Evolutionary conservation across 2,113 vertebrate genomes (phyloP).

Genomic region (Uria lomvia): DNA sequence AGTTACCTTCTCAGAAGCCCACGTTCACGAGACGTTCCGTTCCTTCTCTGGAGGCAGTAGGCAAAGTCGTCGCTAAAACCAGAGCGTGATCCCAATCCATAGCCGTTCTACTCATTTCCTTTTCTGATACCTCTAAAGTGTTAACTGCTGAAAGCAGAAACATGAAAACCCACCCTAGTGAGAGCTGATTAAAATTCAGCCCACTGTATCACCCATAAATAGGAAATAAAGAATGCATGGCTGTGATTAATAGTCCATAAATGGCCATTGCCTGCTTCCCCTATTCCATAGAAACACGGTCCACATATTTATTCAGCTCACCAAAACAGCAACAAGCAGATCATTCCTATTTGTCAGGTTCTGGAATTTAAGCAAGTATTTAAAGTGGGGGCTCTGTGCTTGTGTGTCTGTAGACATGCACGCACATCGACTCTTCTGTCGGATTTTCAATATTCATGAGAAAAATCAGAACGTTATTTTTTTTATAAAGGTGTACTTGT

Average conservation of each 20-base stretch:
- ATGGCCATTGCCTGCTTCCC: slow-evolving; percentile 10
- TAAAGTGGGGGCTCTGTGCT: background rate
- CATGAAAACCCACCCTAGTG: background rate
- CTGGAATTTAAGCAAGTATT: background rate
- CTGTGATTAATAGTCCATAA: slow-evolving; percentile 54
- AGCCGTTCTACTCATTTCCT: background rate
- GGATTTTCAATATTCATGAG: background rate
- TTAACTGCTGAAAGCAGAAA: slow-evolving; percentile 44
- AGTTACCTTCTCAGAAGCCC: background rate
- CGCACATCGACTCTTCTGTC: background rate
- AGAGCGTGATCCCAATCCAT: background rate
- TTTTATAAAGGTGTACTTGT: background rate
- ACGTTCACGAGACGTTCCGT: background rate
- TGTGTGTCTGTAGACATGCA: background rate
- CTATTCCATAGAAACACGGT: background rate
- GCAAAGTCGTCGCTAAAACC: background rate
- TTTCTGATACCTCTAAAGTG: background rate
- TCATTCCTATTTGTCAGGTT: background rate
- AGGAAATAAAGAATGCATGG: slow-evolving; percentile 56
- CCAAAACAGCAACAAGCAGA: background rate
- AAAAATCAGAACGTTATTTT: background rate
- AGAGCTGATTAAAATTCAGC: slow-evolving; percentile 62
- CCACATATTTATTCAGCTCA: background rate
- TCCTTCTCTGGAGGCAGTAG: background rate
- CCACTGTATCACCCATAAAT: slow-evolving; percentile 39